These are phyloP conservation scores for Cathartes aura DNA, from an alignment of 2,113 vertebrate genomes.

Conservation along the genomic window DNA sequence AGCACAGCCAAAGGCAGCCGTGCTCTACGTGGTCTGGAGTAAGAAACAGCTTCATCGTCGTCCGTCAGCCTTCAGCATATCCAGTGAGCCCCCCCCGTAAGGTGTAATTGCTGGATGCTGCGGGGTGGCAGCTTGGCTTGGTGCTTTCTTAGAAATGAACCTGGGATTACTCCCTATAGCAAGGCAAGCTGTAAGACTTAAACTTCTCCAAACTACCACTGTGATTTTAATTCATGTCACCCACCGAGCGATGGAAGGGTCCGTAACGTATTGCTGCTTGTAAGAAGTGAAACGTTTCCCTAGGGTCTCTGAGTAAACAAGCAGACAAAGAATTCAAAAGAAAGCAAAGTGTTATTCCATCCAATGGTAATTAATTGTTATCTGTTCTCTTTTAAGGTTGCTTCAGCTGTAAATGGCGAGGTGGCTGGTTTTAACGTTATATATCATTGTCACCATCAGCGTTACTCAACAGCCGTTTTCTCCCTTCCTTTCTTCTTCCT, in stretches of 20 bases:
- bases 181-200: background rate
- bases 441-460: background rate
- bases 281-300: background rate
- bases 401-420: background rate
- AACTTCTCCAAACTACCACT: background rate
- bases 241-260: rapidly evolving
- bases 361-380: background rate
- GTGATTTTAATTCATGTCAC: background rate
- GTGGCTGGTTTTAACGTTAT: constrained; percentile 29
- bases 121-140: background rate
- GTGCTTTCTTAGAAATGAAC: background rate
- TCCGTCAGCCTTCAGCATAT: background rate
- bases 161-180: background rate
- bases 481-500: constrained; percentile 61
- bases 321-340: background rate
- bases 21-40: background rate
- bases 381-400: constrained; percentile 22
- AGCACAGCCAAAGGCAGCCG: background rate
- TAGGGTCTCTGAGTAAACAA: background rate
- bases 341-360: background rate
- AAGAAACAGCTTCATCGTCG: background rate
- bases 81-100: background rate
- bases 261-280: background rate
- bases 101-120: background rate
- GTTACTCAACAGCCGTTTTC: constrained; percentile 64